Percentiles rank a stretch among this genome's conserved stretches.
phyloP scores from a whole-genome alignment of 2,888 invertebrate species.

The Noctua pronuba region DNA sequence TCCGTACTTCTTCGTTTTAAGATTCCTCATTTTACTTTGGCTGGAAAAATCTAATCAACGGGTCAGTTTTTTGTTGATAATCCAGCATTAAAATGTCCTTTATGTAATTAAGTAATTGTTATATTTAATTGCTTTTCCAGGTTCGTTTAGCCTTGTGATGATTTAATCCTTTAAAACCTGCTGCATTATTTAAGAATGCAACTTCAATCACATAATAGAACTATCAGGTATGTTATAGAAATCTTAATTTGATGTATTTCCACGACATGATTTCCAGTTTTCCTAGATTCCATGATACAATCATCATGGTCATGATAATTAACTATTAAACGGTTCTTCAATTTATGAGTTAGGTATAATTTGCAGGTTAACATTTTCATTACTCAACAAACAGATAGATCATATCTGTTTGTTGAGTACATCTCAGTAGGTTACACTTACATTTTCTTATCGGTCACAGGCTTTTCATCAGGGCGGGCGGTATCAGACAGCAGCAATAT shows the following conservation, averaged over 20 bases:
- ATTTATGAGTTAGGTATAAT: neutral
- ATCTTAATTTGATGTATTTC: constrained; percentile 23
- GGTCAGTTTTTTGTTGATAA: constrained; percentile 1
- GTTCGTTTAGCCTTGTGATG: neutral
- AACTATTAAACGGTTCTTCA: neutral
- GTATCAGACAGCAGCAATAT: constrained; percentile 95
- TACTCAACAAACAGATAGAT: neutral
- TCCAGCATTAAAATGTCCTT: neutral
- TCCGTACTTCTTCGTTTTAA: neutral
- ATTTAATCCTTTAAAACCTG: neutral
- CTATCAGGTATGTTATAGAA: constrained; percentile 5
- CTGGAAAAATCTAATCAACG: neutral
- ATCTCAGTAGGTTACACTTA: constrained; percentile 63
- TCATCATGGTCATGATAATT: neutral
- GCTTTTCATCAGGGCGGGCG: constrained; percentile 75
- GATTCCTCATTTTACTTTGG: neutral
- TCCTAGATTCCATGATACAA: constrained; percentile 3
- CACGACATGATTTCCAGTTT: constrained; percentile 11
- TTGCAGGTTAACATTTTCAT: constrained; percentile 63
- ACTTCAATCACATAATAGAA: neutral
- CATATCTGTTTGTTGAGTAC: no score
- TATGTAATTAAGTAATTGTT: no score
- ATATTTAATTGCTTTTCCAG: constrained; percentile 1
- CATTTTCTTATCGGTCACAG: constrained; percentile 75
- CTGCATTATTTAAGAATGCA: constrained; percentile 12